A percentile compares a stretch with the other conserved stretches of the same genome.
Evolutionary conservation across 2,888 invertebrate genomes (phyloP).

Genomic region (Cephus spinipes): DNA sequence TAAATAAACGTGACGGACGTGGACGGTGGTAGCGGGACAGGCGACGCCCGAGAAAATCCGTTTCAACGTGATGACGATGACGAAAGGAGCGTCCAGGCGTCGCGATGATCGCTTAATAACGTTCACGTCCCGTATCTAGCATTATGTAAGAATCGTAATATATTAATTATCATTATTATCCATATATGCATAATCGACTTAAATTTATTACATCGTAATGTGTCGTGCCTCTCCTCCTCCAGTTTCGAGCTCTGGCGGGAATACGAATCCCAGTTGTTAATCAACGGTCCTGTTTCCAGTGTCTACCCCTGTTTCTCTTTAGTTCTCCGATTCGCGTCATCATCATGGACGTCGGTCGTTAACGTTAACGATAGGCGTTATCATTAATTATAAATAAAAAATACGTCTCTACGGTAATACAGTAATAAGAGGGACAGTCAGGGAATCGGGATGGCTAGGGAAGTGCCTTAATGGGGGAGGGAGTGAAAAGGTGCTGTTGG

Average conservation of each 20-base stretch:
- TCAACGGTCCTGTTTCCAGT: not conserved
- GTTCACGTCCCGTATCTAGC: not conserved
- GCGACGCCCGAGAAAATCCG: not conserved
- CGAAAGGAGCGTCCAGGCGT: not conserved
- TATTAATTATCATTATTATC: conserved; percentile 46
- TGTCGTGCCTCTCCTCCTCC: conserved; percentile 6
- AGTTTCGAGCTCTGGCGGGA: conserved; percentile 16
- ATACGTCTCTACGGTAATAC: conserved; percentile 17
- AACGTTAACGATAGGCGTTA: conserved; percentile 16
- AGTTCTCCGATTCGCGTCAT: not conserved
- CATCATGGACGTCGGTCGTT: conserved; percentile 15
- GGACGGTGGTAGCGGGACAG: not conserved
- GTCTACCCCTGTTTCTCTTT: not conserved
- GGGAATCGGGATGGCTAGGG: not conserved
- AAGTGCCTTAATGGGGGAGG: not conserved
- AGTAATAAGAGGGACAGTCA: conserved; percentile 14
- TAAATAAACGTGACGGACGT: not conserved
- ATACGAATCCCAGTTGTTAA: not conserved
- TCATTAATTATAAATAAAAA: conserved; percentile 20
- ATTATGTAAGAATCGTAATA: conserved; percentile 44
- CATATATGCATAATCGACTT: conserved; percentile 38
- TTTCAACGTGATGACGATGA: not conserved
- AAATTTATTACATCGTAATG: conserved; percentile 43
- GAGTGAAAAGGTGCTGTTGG: not conserved
- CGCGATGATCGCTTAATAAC: not conserved